Evolutionary conservation across 2,113 vertebrate species (phyloP).

Genomic region (Nothoprocta pentlandii): DNA sequence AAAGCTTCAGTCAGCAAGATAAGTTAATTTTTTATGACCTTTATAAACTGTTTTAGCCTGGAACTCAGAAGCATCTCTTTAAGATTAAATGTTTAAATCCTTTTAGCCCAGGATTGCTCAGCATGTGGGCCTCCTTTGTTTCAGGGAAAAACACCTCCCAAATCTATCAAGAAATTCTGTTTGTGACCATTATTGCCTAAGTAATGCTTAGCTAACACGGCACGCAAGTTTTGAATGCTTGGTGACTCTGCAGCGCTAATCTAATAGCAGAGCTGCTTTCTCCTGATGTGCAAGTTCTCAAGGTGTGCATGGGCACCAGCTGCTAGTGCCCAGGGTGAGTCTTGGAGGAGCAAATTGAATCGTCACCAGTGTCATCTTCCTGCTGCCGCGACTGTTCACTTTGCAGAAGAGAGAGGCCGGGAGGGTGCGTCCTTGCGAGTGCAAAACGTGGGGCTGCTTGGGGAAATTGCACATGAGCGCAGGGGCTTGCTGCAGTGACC

Average conservation of each 20-base stretch:
- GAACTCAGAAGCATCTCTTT: slow-evolving; percentile 69
- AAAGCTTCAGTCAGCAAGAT: slow-evolving; percentile 80
- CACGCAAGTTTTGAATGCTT: slow-evolving; percentile 48
- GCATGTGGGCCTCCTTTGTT: slow-evolving; percentile 47
- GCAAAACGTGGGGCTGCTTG: neutral
- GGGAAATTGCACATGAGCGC: neutral
- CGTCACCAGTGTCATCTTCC: slow-evolving; percentile 5
- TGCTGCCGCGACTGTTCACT: neutral
- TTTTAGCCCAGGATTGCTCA: slow-evolving; percentile 71
- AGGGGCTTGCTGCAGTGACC: rapidly evolving
- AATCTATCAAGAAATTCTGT: slow-evolving; percentile 72
- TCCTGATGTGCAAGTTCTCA: slow-evolving; percentile 23
- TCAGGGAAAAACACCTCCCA: slow-evolving; percentile 46
- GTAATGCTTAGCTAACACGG: slow-evolving; percentile 62
- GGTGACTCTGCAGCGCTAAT: slow-evolving; percentile 22
- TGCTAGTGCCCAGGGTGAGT: slow-evolving; percentile 47
- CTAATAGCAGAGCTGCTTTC: slow-evolving; percentile 52
- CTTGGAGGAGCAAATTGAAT: slow-evolving; percentile 67
- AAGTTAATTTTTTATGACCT: slow-evolving; percentile 83
- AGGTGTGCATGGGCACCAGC: neutral
- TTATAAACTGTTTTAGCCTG: slow-evolving; percentile 80
- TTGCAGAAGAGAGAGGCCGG: neutral
- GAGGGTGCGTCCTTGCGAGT: neutral
- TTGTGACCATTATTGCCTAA: slow-evolving; percentile 69
- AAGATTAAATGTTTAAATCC: slow-evolving; percentile 77